Evolutionary conservation across 1,140 invertebrate species (phyloP).

Genomic region (Phthorimaea operculella): DNA sequence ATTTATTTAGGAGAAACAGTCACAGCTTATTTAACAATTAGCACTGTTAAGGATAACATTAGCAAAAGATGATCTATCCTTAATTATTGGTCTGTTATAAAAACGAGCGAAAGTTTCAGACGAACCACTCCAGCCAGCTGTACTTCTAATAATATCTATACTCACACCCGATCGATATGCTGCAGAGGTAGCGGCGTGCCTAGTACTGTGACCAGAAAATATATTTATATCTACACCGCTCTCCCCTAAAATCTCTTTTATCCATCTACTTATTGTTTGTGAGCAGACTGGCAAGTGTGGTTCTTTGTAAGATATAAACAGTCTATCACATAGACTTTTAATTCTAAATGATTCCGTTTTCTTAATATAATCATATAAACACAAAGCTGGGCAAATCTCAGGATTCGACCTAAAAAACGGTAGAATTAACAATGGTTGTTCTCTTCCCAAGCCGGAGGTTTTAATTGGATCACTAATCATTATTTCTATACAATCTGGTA

Average conservation of each 20-base stretch:
- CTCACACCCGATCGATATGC: background rate
- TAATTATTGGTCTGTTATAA: constrained; percentile 2
- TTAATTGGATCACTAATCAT: constrained; percentile 4
- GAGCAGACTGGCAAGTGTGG: background rate
- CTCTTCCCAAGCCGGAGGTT: background rate
- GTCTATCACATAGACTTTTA: background rate
- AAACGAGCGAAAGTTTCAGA: constrained; percentile 3
- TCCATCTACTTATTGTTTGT: constrained; percentile 9
- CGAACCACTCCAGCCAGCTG: constrained; percentile 8
- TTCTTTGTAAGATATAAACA: background rate
- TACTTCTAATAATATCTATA: constrained; percentile 5
- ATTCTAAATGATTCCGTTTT: background rate
- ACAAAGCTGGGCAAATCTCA: background rate
- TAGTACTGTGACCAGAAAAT: constrained; percentile 6
- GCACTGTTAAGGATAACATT: no score
- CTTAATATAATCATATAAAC: background rate
- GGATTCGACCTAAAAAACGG: background rate
- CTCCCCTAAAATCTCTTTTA: background rate
- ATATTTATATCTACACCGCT: constrained; percentile 4
- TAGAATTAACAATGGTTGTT: background rate
- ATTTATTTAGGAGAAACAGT: no score
- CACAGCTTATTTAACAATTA: no score
- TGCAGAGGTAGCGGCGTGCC: constrained; percentile 5
- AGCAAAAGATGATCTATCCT: no score
- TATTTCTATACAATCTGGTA: background rate